Conservation (phyloP, 2,888 invertebrate genomes). For the Eupithecia dodoneata region DNA sequence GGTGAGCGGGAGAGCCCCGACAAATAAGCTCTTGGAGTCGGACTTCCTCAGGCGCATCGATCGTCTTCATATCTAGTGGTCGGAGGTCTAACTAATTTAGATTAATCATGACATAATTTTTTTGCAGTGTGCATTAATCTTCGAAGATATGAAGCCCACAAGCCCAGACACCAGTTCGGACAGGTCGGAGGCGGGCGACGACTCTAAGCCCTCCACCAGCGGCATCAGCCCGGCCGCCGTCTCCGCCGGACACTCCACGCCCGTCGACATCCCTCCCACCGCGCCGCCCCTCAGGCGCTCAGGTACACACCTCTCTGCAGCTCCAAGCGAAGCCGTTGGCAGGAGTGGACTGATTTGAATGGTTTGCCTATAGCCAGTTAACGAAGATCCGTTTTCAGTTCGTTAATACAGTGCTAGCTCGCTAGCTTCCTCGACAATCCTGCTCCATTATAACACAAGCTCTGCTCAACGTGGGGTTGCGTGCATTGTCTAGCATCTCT, state of each 20-base stretch:
- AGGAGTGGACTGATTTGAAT: too few relatives aligned
- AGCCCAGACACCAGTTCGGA: background rate
- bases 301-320: background rate
- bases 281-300: background rate
- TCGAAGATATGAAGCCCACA: background rate
- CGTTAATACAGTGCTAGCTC: too few relatives aligned
- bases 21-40: background rate
- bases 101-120: background rate
- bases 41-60: too few relatives aligned
- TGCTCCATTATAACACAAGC: too few relatives aligned
- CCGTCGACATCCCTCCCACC: background rate
- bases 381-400: too few relatives aligned
- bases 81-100: background rate
- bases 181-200: background rate
- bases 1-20: conserved; percentile 1
- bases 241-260: conserved; percentile 6
- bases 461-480: too few relatives aligned
- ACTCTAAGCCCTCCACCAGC: conserved; percentile 20
- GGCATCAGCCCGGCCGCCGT: conserved; percentile 20
- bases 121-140: background rate
- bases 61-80: background rate
- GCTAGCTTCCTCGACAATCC: too few relatives aligned
- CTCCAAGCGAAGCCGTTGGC: too few relatives aligned
- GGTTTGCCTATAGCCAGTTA: too few relatives aligned
- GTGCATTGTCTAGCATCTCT: too few relatives aligned